Conservation (phyloP, 2,113 vertebrate genomes). For the Pachypanchax playfairii region DNA sequence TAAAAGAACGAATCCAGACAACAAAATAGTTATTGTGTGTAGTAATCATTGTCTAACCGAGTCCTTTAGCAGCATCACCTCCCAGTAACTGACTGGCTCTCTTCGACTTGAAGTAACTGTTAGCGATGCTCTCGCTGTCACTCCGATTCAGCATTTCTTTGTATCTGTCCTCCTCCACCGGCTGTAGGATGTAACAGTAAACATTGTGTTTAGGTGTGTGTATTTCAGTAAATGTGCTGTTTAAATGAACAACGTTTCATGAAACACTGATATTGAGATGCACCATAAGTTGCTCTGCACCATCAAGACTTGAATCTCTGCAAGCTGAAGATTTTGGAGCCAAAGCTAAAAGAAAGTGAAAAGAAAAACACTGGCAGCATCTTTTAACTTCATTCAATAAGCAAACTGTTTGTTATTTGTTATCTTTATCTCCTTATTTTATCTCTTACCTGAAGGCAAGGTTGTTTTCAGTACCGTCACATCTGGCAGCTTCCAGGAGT, state of each 20-base stretch:
- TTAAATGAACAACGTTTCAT: background rate
- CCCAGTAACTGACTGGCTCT: slow-evolving; percentile 82
- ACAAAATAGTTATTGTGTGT: background rate
- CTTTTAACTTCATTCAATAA: background rate
- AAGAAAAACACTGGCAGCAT: background rate
- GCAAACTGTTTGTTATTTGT: background rate
- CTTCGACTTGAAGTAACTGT: slow-evolving; percentile 84
- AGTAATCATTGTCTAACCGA: slow-evolving; percentile 53
- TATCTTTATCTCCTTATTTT: background rate
- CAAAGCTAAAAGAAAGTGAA: slow-evolving; percentile 70
- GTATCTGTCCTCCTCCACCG: slow-evolving; percentile 85
- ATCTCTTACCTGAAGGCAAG: slow-evolving; percentile 83
- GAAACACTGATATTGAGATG: slow-evolving; percentile 50
- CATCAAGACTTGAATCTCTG: slow-evolving; percentile 64
- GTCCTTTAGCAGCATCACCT: slow-evolving; percentile 60
- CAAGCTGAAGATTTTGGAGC: slow-evolving; percentile 53
- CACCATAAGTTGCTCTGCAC: slow-evolving; percentile 69
- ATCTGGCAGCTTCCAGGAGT: slow-evolving; percentile 87
- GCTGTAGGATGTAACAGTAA: slow-evolving; percentile 1
- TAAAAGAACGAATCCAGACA: too few relatives aligned
- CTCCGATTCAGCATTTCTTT: slow-evolving; percentile 85
- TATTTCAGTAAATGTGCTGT: background rate
- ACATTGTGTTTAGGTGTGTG: too few relatives aligned
- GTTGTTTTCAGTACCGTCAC: slow-evolving; percentile 82
- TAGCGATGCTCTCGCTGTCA: slow-evolving; percentile 85